Evolutionary conservation across 2,797 vertebrate species (phyloP).

Genomic region (Tapirus indicus): DNA sequence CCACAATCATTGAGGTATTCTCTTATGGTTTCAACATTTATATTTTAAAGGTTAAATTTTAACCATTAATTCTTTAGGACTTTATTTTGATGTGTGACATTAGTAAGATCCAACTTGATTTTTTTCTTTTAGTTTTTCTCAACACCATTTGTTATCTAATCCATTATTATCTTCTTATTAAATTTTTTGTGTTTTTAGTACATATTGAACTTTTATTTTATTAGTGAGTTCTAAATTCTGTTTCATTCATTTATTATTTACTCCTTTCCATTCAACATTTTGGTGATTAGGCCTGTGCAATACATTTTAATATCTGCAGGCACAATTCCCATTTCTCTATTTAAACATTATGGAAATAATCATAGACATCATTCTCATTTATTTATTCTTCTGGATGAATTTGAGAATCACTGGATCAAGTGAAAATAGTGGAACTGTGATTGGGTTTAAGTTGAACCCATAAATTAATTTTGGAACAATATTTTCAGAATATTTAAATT

Average conservation of each 20-base stretch:
- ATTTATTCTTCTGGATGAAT: not conserved
- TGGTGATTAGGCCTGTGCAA: not conserved
- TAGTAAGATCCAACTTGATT: not conserved
- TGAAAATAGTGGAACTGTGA: constrained; percentile 13
- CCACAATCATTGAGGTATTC: not conserved
- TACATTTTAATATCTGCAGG: not conserved
- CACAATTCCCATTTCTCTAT: not conserved
- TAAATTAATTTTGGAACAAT: not conserved
- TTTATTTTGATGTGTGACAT: not conserved
- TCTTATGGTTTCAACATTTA: not conserved
- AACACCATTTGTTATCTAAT: not conserved
- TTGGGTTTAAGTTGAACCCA: not conserved
- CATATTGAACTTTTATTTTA: not conserved
- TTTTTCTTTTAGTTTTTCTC: constrained; percentile 5
- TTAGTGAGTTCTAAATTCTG: not conserved
- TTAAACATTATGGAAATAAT: not conserved
- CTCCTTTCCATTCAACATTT: not conserved
- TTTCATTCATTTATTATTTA: not conserved
- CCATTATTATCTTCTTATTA: not conserved
- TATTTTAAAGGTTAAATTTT: not conserved
- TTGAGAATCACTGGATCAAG: not conserved
- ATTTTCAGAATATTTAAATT: constrained; percentile 5
- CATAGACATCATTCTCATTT: not conserved
- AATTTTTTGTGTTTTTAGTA: not conserved
- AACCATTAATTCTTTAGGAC: not conserved